Evolutionary conservation across 2,113 vertebrate genomes (phyloP).

Genomic region (Tragelaphus buxtoni): DNA sequence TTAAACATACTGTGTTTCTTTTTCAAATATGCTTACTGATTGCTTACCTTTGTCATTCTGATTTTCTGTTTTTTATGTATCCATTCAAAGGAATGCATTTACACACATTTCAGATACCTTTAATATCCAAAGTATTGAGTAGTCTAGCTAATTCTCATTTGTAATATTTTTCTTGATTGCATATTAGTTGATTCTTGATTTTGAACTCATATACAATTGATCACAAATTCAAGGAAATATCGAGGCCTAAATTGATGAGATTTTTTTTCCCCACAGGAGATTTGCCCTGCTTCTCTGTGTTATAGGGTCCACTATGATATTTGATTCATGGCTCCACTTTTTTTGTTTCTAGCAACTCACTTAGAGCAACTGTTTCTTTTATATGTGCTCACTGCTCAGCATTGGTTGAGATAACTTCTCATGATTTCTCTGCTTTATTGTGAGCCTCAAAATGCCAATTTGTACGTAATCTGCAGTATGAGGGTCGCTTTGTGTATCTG

Average conservation of each 20-base stretch:
- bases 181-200: background rate
- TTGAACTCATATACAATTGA: background rate
- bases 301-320: too few relatives aligned
- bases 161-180: background rate
- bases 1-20: background rate
- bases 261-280: background rate
- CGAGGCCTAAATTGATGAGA: background rate
- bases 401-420: background rate
- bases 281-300: background rate
- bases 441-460: background rate
- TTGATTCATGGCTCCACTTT: background rate
- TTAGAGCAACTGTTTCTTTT: background rate
- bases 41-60: background rate
- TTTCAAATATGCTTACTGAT: background rate
- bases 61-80: background rate
- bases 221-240: background rate
- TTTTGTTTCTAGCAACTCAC: too few relatives aligned
- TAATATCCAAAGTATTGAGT: background rate
- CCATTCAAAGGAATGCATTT: background rate
- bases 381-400: rapidly evolving
- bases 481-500: background rate
- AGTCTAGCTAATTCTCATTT: background rate
- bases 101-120: background rate
- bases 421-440: background rate
- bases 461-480: background rate